Base-by-base conservation (phyloP, 2,113 vertebrate species). In the Telmatochromis brichardi region DNA sequence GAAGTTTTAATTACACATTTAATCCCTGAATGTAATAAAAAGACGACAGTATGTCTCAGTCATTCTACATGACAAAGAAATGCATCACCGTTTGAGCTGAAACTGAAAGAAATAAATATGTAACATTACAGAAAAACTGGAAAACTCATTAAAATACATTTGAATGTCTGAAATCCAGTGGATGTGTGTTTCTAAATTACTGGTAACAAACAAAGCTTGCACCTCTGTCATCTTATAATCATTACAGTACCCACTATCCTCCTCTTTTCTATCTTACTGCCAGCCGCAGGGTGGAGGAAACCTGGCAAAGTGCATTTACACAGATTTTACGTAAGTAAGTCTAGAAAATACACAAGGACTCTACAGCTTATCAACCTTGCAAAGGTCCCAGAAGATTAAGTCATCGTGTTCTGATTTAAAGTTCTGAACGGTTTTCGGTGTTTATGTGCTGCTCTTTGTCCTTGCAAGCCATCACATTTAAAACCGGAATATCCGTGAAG, bases 401-500 rank as follows among this genome's bases (percentile, higher is more conserved):
- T 78, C 10, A 28, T 10, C 14, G 23, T 17, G 21, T 5, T 76
- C 14, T 47, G 23, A 0, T 76, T 47, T 19, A 4, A 47, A 47
- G 14, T 76, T 17, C 9, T 12, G 14, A 47, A 26, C 0, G 2
- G 37, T 73, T 42, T 28, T 76, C 0, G 1, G 71, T 47, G n/a
- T 76, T 76, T 17, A 40, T 68, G 63, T 71, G 40, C 68, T 19
- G 23, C 14, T 47, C 23, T 76, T 0, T 76, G 23, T 45, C 9
- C 45, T 78, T 78, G 17, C 23, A 50, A 78, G 42, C 4, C 23
- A 78, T 78, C 42, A 6, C 17, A 21, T 40, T 14, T 21, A 55
- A n/a, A 15, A 73, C 28, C 9, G 23, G 4, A 2, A 6, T 11
- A 89, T 63, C 90, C 86, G 84, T 92, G 88, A 86, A 90, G 86